These are phyloP conservation scores for Drosophila subobscura DNA, from an alignment of 1,140 invertebrate species.

Conservation along the genomic window DNA sequence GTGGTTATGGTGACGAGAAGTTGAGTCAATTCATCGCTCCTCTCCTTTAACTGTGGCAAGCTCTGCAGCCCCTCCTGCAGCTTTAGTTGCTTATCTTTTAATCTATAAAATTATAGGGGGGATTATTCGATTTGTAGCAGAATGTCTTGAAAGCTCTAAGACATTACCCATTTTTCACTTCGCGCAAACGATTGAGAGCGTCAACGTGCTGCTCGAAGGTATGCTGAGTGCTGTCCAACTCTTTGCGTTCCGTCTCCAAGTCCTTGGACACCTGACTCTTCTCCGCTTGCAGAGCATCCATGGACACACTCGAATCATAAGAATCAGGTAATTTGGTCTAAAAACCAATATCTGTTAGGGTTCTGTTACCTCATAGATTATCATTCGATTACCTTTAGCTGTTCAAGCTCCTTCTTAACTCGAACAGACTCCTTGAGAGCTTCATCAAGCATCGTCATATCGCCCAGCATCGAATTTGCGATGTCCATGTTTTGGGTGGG, in stretches of 20 bases:
- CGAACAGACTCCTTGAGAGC: constrained; percentile 85
- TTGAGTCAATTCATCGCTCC: constrained; percentile 45
- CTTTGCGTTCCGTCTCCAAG: constrained; percentile 58
- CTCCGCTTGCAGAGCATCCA: constrained; percentile 70
- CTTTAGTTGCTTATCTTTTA: constrained; percentile 72
- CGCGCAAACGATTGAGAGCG: constrained; percentile 65
- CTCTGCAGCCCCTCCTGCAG: constrained; percentile 83
- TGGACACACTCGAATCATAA: constrained; percentile 62
- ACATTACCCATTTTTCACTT: constrained; percentile 52
- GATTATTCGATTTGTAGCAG: not conserved
- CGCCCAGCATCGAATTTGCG: constrained; percentile 86
- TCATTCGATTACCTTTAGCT: constrained; percentile 47
- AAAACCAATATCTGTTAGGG: not conserved
- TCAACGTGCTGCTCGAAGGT: constrained; percentile 84
- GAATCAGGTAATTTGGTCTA: constrained; percentile 68
- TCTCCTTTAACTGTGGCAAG: constrained; percentile 76
- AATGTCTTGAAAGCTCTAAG: too few relatives aligned
- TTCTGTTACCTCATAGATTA: not conserved
- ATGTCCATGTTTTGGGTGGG: constrained; percentile 86
- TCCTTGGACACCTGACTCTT: constrained; percentile 64
- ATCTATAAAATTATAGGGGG: constrained; percentile 13
- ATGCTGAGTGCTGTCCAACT: constrained; percentile 85
- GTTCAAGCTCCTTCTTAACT: constrained; percentile 62
- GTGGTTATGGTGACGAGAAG: constrained; percentile 83
- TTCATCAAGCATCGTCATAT: constrained; percentile 88